Evolutionary conservation across 2,113 vertebrate species (phyloP).

Genomic region (Isurus oxyrinchus): DNA sequence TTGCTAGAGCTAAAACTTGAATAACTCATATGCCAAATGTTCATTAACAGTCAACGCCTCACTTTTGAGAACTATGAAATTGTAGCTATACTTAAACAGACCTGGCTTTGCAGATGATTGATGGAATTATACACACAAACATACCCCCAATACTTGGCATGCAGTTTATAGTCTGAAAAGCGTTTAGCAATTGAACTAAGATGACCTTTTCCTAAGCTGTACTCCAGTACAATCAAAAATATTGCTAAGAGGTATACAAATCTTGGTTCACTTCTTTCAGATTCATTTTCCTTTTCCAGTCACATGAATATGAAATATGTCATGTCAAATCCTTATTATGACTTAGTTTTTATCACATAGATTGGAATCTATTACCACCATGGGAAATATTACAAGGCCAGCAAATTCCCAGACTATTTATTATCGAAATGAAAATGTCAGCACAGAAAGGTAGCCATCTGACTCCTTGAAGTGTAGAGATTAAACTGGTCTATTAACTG

Average conservation of each 20-base stretch:
- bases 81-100: not conserved
- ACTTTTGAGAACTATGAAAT: not conserved
- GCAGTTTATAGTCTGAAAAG: not conserved
- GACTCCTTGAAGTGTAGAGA: not conserved
- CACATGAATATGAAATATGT: not conserved
- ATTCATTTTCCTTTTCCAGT: not conserved
- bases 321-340: not conserved
- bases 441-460: not conserved
- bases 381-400: slow-evolving; percentile 20
- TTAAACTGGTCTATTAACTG: slow-evolving; percentile 24
- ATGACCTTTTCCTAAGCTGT: too few relatives aligned
- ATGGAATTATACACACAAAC: not conserved
- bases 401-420: slow-evolving; percentile 31
- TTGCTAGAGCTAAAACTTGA: not conserved
- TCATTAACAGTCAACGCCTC: not conserved
- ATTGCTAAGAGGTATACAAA: not conserved
- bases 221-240: not conserved
- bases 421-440: slow-evolving; percentile 37
- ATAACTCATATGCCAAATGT: not conserved
- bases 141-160: not conserved
- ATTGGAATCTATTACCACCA: not conserved
- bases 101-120: not conserved
- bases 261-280: not conserved
- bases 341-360: slow-evolving; percentile 12
- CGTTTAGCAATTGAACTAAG: not conserved